These are phyloP conservation scores for Pangasius djambal DNA, from an alignment of 2,797 vertebrate genomes.

Conservation along the genomic window DNA sequence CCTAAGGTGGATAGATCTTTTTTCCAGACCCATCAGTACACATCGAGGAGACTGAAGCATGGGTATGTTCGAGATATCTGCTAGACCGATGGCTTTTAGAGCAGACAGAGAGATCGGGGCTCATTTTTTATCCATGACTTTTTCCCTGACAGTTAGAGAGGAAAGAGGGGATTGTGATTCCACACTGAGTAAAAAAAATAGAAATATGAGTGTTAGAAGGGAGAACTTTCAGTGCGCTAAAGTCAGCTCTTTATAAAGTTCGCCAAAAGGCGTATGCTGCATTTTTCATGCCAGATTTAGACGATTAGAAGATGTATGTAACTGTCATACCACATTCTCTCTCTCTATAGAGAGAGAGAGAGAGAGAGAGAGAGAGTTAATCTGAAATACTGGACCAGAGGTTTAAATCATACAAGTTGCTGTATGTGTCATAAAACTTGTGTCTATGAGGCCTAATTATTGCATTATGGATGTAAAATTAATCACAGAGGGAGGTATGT, in stretches of 20 bases:
- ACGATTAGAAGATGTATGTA: slow-evolving; percentile 21
- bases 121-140: slow-evolving; percentile 53
- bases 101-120: slow-evolving; percentile 49
- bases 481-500: slow-evolving; percentile 70
- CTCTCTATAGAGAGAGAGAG: no score
- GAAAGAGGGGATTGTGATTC: slow-evolving; percentile 49
- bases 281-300: slow-evolving; percentile 29
- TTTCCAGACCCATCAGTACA: slow-evolving; percentile 45
- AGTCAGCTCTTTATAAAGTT: slow-evolving; percentile 37
- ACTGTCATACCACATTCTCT: not conserved
- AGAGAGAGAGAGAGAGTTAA: no score
- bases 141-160: slow-evolving; percentile 43
- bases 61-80: slow-evolving; percentile 48
- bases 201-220: slow-evolving; percentile 45
- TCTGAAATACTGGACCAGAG: not conserved
- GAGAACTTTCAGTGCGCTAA: slow-evolving; percentile 23
- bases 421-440: slow-evolving; percentile 41
- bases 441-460: slow-evolving; percentile 71
- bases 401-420: slow-evolving; percentile 35
- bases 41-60: slow-evolving; percentile 28
- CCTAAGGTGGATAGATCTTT: slow-evolving; percentile 23
- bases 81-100: slow-evolving; percentile 48
- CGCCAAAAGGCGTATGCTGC: slow-evolving; percentile 21
- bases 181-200: slow-evolving; percentile 37
- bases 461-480: slow-evolving; percentile 75